Conservation (phyloP, 1,140 invertebrate species). For the Ceratina calcarata region DNA sequence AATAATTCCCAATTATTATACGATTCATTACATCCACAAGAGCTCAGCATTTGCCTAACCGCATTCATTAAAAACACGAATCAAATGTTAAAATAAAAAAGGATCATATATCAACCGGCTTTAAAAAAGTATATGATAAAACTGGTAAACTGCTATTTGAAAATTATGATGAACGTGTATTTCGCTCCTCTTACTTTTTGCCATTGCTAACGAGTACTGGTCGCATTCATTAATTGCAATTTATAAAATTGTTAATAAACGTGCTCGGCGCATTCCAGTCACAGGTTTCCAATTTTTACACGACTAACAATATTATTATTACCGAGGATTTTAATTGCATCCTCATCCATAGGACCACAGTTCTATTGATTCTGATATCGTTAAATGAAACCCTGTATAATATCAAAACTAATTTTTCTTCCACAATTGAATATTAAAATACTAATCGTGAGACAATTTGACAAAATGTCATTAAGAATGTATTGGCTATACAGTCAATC, state of each 20-base stretch:
- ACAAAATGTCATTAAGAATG: too few relatives aligned
- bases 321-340: constrained; percentile 1
- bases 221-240: background rate
- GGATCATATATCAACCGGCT: too few relatives aligned
- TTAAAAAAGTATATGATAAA: background rate
- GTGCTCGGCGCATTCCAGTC: background rate
- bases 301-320: background rate
- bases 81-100: too few relatives aligned
- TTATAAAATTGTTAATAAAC: constrained; percentile 14
- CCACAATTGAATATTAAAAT: background rate
- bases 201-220: background rate
- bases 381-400: background rate
- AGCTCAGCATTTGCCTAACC: too few relatives aligned
- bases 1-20: background rate
- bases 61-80: too few relatives aligned
- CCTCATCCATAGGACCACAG: background rate
- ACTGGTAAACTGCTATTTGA: too few relatives aligned
- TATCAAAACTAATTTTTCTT: background rate
- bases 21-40: too few relatives aligned
- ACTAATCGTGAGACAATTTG: too few relatives aligned
- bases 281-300: background rate
- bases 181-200: background rate
- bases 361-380: background rate
- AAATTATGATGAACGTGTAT: background rate
- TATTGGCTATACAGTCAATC: too few relatives aligned